A percentile compares a stretch with the other conserved stretches of the same genome.
phyloP scores from a whole-genome alignment of 92 coral and sea anemone genomes.

The Hydrozoanthus gracilis region DNA sequence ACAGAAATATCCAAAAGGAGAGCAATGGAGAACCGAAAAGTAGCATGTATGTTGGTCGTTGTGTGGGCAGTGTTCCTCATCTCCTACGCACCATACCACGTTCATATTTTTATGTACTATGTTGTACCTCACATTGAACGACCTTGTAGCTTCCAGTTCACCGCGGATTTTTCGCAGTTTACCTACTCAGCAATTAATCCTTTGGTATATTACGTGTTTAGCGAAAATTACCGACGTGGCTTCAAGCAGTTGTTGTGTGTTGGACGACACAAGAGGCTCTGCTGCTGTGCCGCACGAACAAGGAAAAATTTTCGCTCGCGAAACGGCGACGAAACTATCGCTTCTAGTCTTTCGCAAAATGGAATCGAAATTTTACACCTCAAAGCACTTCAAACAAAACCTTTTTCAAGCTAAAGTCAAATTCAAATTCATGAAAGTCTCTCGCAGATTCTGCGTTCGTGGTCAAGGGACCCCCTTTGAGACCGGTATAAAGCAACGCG shows the following conservation, averaged over 20 bases:
- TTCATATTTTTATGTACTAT: conserved; percentile 31
- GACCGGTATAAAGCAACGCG: too few species aligned
- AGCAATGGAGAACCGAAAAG: conserved; percentile 23
- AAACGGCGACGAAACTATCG: background rate
- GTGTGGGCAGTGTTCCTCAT: conserved; percentile 30
- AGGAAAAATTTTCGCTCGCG: background rate
- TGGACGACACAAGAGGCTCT: background rate
- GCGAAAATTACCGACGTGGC: conserved; percentile 22
- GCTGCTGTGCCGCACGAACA: background rate
- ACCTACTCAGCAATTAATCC: conserved; percentile 37
- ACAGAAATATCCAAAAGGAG: conserved; percentile 20
- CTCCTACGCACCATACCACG: conserved; percentile 29
- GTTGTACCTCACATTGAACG: conserved; percentile 14
- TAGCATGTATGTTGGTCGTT: conserved; percentile 9
- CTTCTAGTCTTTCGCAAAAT: conserved; percentile 1
- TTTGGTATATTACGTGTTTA: conserved; percentile 31
- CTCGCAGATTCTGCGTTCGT: too few species aligned
- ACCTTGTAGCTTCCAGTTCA: conserved; percentile 34
- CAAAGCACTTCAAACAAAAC: background rate
- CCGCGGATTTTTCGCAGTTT: conserved; percentile 44
- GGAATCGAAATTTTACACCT: background rate
- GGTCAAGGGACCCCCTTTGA: too few species aligned
- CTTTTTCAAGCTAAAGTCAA: too few species aligned
- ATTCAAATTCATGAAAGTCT: too few species aligned
- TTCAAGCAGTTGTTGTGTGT: conserved; percentile 14